Evolutionary conservation across 1,140 invertebrate species (phyloP).

Genomic region (Drosophila chauvacae): DNA sequence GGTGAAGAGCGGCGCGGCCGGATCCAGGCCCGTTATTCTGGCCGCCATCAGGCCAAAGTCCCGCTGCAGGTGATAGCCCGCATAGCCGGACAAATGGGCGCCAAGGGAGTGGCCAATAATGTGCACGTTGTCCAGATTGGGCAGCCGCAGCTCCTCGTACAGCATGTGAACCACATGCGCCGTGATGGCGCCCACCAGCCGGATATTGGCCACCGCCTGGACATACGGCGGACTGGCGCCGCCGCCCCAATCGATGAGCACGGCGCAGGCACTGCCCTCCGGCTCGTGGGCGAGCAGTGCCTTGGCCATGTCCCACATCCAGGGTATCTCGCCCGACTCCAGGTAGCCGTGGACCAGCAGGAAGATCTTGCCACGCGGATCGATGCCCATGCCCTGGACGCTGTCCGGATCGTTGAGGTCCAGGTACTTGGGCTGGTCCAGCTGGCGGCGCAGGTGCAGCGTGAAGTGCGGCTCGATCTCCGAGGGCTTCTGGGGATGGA

Average conservation of each 20-base stretch:
- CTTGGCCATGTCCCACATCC: slow-evolving; percentile 87
- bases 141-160: slow-evolving; percentile 86
- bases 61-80: slow-evolving; percentile 89
- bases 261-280: slow-evolving; percentile 89
- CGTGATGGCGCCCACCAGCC: slow-evolving; percentile 92
- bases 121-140: slow-evolving; percentile 89
- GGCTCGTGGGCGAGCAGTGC: slow-evolving; percentile 88
- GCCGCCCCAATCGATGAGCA: slow-evolving; percentile 93
- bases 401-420: slow-evolving; percentile 88
- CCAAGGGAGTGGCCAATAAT: slow-evolving; percentile 96
- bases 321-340: slow-evolving; percentile 90
- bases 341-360: slow-evolving; percentile 94
- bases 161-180: slow-evolving; percentile 89
- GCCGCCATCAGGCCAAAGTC: slow-evolving; percentile 89
- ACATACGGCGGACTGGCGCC: slow-evolving; percentile 94
- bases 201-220: slow-evolving; percentile 95
- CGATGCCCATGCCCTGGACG: slow-evolving; percentile 87
- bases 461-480: slow-evolving; percentile 86
- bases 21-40: slow-evolving; percentile 92
- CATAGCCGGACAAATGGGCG: slow-evolving; percentile 93
- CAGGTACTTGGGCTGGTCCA: slow-evolving; percentile 86
- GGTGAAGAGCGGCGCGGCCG: slow-evolving; percentile 96
- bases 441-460: slow-evolving; percentile 85
- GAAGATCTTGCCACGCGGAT: slow-evolving; percentile 88
- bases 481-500: slow-evolving; percentile 89